These are phyloP conservation scores for Catonia carolina DNA, from an alignment of 2,888 invertebrate genomes.

Conservation along the genomic window DNA sequence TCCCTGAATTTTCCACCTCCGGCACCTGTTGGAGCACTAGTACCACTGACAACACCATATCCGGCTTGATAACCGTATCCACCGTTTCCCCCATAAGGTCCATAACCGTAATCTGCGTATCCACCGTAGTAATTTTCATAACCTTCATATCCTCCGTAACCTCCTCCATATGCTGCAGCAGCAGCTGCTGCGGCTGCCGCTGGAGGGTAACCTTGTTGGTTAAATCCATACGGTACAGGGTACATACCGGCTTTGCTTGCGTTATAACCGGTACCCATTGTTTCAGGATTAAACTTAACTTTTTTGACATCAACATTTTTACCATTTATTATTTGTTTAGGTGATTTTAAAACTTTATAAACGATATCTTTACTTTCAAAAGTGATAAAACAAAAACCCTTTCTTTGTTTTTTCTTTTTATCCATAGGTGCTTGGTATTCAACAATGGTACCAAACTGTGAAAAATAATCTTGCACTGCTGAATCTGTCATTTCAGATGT, in stretches of 20 bases:
- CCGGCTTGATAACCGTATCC: slow-evolving; percentile 37
- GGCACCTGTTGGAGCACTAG: slow-evolving; percentile 28
- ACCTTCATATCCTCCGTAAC: slow-evolving; percentile 43
- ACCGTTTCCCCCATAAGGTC: slow-evolving; percentile 38
- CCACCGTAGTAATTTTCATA: slow-evolving; percentile 40
- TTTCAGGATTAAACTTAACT: slow-evolving; percentile 51
- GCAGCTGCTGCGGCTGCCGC: slow-evolving; percentile 33
- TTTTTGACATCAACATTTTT: slow-evolving; percentile 52
- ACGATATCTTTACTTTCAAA: slow-evolving; percentile 56
- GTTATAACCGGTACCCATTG: slow-evolving; percentile 37
- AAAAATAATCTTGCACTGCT: slow-evolving; percentile 54
- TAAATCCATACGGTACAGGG: slow-evolving; percentile 32
- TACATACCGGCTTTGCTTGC: slow-evolving; percentile 22
- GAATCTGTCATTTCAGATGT: slow-evolving; percentile 55
- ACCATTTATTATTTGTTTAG: slow-evolving; percentile 52
- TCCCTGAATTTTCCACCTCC: slow-evolving; percentile 38
- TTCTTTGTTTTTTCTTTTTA: slow-evolving; percentile 55
- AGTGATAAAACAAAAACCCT: slow-evolving; percentile 60
- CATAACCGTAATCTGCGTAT: slow-evolving; percentile 34
- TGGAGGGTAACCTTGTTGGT: slow-evolving; percentile 36
- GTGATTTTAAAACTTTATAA: slow-evolving; percentile 50
- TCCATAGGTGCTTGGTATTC: slow-evolving; percentile 60
- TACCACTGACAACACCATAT: slow-evolving; percentile 31
- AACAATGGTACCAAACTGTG: slow-evolving; percentile 53
- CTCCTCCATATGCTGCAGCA: slow-evolving; percentile 39